phyloP scores from a whole-genome alignment of 2,113 vertebrate species.

The Gambusia holbrooki region DNA sequence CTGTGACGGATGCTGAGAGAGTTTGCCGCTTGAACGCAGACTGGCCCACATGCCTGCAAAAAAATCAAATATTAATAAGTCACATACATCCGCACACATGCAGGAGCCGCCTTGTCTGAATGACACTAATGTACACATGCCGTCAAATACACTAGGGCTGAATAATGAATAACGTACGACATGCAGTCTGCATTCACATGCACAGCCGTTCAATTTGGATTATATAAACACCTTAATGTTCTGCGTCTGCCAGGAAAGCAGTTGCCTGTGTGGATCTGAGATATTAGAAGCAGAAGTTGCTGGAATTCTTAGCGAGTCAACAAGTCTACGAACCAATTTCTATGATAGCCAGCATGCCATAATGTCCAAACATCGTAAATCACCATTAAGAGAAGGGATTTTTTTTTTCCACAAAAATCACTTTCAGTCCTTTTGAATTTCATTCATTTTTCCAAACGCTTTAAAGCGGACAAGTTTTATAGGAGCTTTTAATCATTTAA shows the following conservation, averaged over 20 bases:
- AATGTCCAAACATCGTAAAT: conserved; percentile 23
- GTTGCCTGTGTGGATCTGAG: conserved; percentile 14
- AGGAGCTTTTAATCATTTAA: background rate
- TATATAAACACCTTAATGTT: conserved; percentile 52
- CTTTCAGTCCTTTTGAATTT: conserved; percentile 8
- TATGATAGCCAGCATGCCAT: conserved; percentile 50
- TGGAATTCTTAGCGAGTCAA: conserved; percentile 57
- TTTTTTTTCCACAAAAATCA: conserved; percentile 30
- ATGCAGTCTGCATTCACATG: conserved; percentile 62
- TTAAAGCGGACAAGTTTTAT: background rate
- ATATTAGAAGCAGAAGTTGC: conserved; percentile 64
- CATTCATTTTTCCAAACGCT: background rate
- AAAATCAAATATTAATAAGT: conserved; percentile 30
- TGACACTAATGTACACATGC: conserved; percentile 37
- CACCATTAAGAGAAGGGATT: conserved; percentile 35
- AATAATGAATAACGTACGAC: conserved; percentile 56
- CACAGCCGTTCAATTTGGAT: conserved; percentile 43
- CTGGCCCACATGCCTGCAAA: conserved; percentile 94
- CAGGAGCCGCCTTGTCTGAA: conserved; percentile 22
- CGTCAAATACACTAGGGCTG: conserved; percentile 58
- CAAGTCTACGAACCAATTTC: conserved; percentile 48
- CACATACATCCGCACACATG: background rate
- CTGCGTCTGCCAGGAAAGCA: conserved; percentile 40
- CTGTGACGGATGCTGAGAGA: conserved; percentile 81
- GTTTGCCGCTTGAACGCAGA: conserved; percentile 92